Evolutionary conservation across 2,888 invertebrate genomes (phyloP).

Genomic region (Graphium colonna): DNA sequence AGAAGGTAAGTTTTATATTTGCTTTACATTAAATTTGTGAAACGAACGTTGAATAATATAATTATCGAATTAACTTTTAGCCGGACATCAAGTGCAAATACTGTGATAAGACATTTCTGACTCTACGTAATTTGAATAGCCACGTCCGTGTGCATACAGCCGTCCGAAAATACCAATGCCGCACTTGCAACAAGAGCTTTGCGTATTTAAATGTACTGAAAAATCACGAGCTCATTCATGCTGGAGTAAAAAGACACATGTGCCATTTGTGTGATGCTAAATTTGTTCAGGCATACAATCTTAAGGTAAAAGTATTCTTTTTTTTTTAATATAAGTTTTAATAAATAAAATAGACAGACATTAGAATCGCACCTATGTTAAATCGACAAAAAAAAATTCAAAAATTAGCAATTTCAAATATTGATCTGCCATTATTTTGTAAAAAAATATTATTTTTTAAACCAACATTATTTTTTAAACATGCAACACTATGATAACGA

Average conservation of each 20-base stretch:
- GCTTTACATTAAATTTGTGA: neutral
- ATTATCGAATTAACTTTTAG: constrained; percentile 54
- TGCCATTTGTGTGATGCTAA: constrained; percentile 85
- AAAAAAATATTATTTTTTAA: too few relatives aligned
- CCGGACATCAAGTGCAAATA: constrained; percentile 71
- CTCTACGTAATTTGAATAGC: constrained; percentile 80
- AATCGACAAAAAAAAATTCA: too few relatives aligned
- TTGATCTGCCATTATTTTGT: too few relatives aligned
- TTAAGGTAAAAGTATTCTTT: constrained; percentile 50
- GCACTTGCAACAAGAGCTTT: constrained; percentile 82
- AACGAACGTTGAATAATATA: too few relatives aligned
- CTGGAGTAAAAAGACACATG: constrained; percentile 83
- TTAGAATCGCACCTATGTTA: too few relatives aligned
- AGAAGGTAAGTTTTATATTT: constrained; percentile 51
- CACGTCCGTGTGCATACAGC: constrained; percentile 82
- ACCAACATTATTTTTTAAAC: too few relatives aligned
- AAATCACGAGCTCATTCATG: constrained; percentile 86
- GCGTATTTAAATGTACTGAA: constrained; percentile 83
- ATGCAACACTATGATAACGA: too few relatives aligned
- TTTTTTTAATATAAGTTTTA: neutral
- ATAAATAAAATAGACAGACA: neutral
- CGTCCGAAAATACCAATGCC: constrained; percentile 80
- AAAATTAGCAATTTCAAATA: too few relatives aligned
- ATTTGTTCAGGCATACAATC: constrained; percentile 67
- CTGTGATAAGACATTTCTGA: constrained; percentile 72